Conservation (phyloP, 2,888 invertebrate genomes). For the Diogma glabrata region DNA sequence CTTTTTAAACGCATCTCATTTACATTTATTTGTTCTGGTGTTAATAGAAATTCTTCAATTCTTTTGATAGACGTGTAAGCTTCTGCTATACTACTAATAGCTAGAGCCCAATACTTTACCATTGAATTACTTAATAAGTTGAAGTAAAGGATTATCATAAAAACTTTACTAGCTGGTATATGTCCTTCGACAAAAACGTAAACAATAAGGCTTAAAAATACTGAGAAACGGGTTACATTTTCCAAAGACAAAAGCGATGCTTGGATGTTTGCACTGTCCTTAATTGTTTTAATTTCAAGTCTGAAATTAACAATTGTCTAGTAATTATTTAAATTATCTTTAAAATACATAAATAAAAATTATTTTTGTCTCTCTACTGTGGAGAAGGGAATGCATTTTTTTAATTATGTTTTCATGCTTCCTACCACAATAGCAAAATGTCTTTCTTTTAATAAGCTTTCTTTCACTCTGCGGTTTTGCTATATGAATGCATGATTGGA, state of each 20-base stretch:
- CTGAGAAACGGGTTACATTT: conserved; percentile 41
- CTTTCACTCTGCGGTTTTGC: no score
- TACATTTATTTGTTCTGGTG: no score
- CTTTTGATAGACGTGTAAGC: conserved; percentile 49
- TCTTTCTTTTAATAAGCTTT: no score
- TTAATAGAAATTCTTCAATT: conserved; percentile 41
- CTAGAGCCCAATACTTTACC: conserved; percentile 39
- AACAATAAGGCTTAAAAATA: conserved; percentile 47
- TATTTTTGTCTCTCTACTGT: no score
- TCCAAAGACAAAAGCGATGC: conserved; percentile 47
- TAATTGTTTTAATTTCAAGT: conserved; percentile 51
- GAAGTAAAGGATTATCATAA: conserved; percentile 48
- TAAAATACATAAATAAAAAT: no score
- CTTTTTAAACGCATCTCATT: background rate
- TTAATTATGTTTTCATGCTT: no score
- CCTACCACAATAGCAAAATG: no score
- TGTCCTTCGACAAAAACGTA: conserved; percentile 42
- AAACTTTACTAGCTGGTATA: conserved; percentile 49
- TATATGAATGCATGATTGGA: no score
- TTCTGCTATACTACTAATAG: conserved; percentile 48
- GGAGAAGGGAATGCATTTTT: no score
- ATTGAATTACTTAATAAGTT: conserved; percentile 47
- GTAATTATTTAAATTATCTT: conserved; percentile 32
- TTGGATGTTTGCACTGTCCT: conserved; percentile 52
- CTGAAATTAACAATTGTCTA: conserved; percentile 34